phyloP scores from a whole-genome alignment of 2,888 invertebrate species.

The Polia nebulosa region DNA sequence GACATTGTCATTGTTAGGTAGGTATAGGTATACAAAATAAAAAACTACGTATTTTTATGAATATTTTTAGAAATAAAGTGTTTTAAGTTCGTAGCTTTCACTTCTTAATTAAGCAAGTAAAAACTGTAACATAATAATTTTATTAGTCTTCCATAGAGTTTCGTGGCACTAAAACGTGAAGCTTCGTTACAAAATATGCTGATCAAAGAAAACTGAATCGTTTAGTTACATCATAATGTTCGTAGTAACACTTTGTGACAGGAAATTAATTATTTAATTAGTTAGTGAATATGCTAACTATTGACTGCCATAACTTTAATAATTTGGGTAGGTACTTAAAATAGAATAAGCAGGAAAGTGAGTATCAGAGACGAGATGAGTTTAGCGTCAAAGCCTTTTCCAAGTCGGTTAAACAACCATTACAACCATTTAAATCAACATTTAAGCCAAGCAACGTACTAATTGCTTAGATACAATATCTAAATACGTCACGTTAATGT shows the following conservation, averaged over 20 bases:
- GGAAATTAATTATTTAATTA: slow-evolving; percentile 1
- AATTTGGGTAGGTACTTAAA: slow-evolving; percentile 8
- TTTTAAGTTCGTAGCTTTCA: not conserved
- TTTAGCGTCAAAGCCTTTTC: not conserved
- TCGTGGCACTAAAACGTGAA: not conserved
- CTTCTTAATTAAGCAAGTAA: slow-evolving; percentile 9
- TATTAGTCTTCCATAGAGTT: not conserved
- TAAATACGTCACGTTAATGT: not conserved
- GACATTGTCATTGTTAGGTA: too few species aligned
- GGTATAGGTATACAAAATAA: too few species aligned
- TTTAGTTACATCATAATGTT: not conserved
- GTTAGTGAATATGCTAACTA: slow-evolving; percentile 6
- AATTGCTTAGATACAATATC: slow-evolving; percentile 24
- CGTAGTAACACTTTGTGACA: slow-evolving; percentile 2
- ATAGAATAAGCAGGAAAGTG: slow-evolving; percentile 1
- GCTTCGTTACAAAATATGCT: not conserved
- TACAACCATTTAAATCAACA: not conserved
- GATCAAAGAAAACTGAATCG: slow-evolving; percentile 10
- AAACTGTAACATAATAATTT: not conserved
- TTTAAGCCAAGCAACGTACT: slow-evolving; percentile 3
- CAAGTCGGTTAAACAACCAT: not conserved
- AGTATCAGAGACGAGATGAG: not conserved
- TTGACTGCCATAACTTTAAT: slow-evolving; percentile 16
- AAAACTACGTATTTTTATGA: too few species aligned
- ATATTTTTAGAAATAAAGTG: not conserved